Base-by-base conservation (phyloP, 2,797 vertebrate species). In the Melanotaenia pygmaea region DNA sequence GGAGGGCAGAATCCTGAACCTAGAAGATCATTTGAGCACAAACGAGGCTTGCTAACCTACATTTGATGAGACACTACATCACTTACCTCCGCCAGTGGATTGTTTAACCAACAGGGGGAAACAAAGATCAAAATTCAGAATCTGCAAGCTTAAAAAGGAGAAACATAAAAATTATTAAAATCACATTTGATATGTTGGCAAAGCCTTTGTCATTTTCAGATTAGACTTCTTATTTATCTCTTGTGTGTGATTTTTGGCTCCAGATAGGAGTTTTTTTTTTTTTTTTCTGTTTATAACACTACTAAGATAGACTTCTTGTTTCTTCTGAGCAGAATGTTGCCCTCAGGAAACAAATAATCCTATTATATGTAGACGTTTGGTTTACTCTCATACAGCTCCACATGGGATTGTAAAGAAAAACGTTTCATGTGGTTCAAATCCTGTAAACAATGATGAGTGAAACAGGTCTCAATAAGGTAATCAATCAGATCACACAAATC, bases 401-500 rank as follows among this genome's bases (percentile, higher is more conserved):
- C 14, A 13, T 43, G 40, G 40, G 14, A 43, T 43, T 43, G 3
- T 37, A 37, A 38, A 38, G 9, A 35, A 43, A 43, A 43, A 43
- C 2, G 13, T 40, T 13, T 43, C 5, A 16, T 1, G 16, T 43
- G 40, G 13, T 43, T 4, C 40, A 43, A 43, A 43, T 18, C 40
- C 40, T 18, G 40, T 43, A 43, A 43, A 43, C 40, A 43, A 16
- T 3, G 16, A 16, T 26, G 51, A 53, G 24, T 53, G 13, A 22
- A 53, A 14, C 11, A 26, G 11, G 4, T 53, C 3, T n/a, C 16
- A 9, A 35, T 28, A 26, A 38, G 57, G 10, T 34, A 34, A 6
- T 34, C 70, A 50, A 53, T 59, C 3, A 10, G 28, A 56, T 56
- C n/a, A 6, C 50, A 62, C 43, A 38, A 64, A 47, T 64, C 54